Conservation (phyloP, 2,113 vertebrate genomes). For the Cisticola juncidis region DNA sequence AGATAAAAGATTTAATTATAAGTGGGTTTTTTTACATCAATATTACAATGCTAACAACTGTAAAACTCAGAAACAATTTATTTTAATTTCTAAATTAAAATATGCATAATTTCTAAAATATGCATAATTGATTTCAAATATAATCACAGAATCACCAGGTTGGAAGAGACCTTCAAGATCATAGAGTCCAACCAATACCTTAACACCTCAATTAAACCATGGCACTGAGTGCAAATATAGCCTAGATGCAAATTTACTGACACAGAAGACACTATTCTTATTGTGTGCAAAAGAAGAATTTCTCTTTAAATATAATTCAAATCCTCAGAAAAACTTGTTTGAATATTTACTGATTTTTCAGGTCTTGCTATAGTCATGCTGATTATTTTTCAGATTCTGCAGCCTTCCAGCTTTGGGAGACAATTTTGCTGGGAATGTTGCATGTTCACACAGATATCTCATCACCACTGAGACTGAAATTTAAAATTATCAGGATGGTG, state of each 20-base stretch:
- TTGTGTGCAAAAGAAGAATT: neutral
- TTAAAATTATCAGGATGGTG: neutral
- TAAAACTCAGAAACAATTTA: neutral
- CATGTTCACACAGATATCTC: neutral
- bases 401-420: neutral
- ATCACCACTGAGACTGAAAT: neutral
- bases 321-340: neutral
- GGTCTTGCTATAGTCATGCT: neutral
- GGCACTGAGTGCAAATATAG: neutral
- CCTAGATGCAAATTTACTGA: neutral
- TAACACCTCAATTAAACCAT: neutral
- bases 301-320: conserved; percentile 24
- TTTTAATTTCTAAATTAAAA: neutral
- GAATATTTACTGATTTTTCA: conserved; percentile 13
- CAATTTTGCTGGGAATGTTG: neutral
- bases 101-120: conserved; percentile 20
- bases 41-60: neutral
- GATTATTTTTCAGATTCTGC: conserved; percentile 1
- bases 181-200: neutral
- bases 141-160: neutral
- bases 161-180: neutral
- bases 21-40: neutral
- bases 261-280: neutral
- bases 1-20: neutral
- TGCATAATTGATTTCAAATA: neutral